Conservation (phyloP, 2,113 vertebrate species). For the Grantiella picta region DNA sequence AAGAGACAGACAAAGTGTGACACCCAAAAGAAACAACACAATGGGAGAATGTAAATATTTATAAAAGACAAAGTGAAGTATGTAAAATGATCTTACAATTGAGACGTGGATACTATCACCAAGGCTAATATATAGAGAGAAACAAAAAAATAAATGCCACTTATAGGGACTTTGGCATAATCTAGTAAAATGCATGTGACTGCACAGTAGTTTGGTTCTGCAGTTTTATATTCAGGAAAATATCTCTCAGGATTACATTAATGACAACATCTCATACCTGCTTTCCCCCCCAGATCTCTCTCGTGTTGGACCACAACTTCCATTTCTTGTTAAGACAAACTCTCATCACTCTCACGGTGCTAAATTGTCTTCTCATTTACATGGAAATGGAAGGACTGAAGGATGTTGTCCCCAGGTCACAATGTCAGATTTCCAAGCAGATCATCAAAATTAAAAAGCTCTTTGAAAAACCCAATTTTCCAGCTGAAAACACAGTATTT, state of each 20-base stretch:
- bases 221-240: not conserved
- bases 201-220: not conserved
- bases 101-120: not conserved
- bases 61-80: not conserved
- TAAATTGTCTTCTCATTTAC: not conserved
- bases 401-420: not conserved
- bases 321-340: not conserved
- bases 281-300: not conserved
- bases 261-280: not conserved
- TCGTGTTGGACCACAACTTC: not conserved
- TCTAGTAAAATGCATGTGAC: not conserved
- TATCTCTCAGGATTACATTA: not conserved
- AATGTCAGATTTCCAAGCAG: conserved; percentile 2
- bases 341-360: not conserved
- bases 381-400: not conserved
- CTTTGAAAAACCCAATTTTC: conserved; percentile 29
- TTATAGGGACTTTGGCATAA: not conserved
- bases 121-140: not conserved
- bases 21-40: not conserved
- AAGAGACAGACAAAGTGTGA: not conserved
- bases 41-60: conserved; percentile 16
- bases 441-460: not conserved
- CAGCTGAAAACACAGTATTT: conserved; percentile 14
- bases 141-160: not conserved
- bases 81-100: not conserved